phyloP scores from a whole-genome alignment of 1,140 invertebrate genomes.

The Diachasma alloeum region DNA sequence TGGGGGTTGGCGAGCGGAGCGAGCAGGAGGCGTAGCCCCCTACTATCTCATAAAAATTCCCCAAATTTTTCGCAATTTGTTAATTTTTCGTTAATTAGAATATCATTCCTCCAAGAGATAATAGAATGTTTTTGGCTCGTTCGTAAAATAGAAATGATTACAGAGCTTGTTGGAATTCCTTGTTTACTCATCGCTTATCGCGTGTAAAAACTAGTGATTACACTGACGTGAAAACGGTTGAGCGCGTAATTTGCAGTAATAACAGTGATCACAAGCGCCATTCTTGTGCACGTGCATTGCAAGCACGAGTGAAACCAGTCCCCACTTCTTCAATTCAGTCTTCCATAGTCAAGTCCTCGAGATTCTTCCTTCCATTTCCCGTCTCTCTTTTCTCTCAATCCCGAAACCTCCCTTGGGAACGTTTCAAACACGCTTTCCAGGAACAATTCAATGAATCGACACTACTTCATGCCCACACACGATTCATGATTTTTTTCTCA shows the following conservation, averaged over 20 bases:
- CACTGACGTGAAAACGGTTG: neutral
- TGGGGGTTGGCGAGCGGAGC: no score
- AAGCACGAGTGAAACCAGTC: slow-evolving; percentile 14
- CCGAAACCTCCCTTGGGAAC: neutral
- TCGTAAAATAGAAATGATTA: no score
- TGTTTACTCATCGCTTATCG: slow-evolving; percentile 8
- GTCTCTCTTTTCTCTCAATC: neutral
- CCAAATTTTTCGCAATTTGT: no score
- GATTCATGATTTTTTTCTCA: neutral
- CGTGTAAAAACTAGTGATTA: neutral
- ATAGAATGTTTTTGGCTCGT: no score
- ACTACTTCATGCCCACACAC: neutral
- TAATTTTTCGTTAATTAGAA: no score
- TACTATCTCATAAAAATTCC: no score
- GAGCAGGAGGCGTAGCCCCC: no score
- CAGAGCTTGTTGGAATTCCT: neutral
- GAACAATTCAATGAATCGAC: slow-evolving; percentile 14
- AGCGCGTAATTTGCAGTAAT: slow-evolving; percentile 21
- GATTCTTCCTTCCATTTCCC: neutral
- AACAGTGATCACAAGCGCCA: slow-evolving; percentile 1
- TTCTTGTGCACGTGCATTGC: slow-evolving; percentile 16
- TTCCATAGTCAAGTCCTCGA: neutral
- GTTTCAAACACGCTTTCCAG: slow-evolving; percentile 13
- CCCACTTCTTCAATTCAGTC: neutral
- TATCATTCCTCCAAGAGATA: no score